Percentiles rank a stretch among this genome's conserved stretches.
Conservation (phyloP, 1,140 invertebrate genomes). For the Pseudomyrmex gracilis region DNA sequence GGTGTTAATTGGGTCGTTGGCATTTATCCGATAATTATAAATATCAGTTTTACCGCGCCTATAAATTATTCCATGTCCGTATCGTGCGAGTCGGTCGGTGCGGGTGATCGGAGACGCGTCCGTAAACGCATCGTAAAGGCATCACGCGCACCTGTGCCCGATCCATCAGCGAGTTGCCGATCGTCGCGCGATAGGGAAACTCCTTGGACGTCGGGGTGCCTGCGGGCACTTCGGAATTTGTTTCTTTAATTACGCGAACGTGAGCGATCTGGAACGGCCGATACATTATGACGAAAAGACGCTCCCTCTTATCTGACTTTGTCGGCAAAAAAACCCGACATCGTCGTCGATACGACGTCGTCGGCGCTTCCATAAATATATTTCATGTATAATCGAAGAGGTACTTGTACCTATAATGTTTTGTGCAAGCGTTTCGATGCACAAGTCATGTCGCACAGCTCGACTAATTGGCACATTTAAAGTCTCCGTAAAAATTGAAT, state of each 20-base stretch:
- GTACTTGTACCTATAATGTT: too few relatives aligned
- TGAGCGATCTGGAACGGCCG: constrained; percentile 67
- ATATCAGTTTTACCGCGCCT: constrained; percentile 46
- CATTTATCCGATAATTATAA: constrained; percentile 65
- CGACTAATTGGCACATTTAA: neutral
- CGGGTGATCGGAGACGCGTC: constrained; percentile 70
- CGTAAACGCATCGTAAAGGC: constrained; percentile 69
- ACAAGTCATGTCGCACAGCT: neutral
- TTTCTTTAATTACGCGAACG: constrained; percentile 79
- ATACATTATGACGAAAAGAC: constrained; percentile 55
- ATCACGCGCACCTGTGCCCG: constrained; percentile 78
- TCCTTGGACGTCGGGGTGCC: constrained; percentile 65
- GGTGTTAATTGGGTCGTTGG: constrained; percentile 64
- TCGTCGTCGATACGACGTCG: neutral
- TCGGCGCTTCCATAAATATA: constrained; percentile 8
- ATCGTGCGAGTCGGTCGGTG: constrained; percentile 39
- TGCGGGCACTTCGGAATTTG: constrained; percentile 68
- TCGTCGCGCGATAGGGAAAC: constrained; percentile 75
- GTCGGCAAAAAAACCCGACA: neutral
- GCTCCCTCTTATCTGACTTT: constrained; percentile 8
- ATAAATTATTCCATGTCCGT: constrained; percentile 63
- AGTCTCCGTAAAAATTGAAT: neutral
- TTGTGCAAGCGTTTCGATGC: neutral
- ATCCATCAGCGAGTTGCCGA: constrained; percentile 80
- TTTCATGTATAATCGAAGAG: neutral